phyloP scores from a whole-genome alignment of 1,140 invertebrate genomes.

The Zaprionus taronus region DNA sequence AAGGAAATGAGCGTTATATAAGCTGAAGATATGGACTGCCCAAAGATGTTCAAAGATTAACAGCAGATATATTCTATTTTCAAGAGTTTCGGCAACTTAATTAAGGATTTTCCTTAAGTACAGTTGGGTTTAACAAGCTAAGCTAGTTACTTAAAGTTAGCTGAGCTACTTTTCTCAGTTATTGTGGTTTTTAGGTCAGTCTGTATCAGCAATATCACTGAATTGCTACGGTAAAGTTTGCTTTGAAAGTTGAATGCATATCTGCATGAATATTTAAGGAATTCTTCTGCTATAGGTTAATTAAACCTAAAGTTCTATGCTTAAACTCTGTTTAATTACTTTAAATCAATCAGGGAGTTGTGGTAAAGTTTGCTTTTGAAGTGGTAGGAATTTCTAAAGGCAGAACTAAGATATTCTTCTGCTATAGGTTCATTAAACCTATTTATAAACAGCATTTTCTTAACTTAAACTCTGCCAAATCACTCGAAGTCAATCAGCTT shows the following conservation, averaged over 20 bases:
- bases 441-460: no score
- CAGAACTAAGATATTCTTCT: no score
- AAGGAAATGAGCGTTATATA: background rate
- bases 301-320: no score
- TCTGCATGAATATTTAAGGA: background rate
- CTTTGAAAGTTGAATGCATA: background rate
- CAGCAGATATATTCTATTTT: conserved; percentile 8
- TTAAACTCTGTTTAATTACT: no score
- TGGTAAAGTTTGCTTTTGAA: no score
- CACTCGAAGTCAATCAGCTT: no score
- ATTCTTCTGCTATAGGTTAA: no score
- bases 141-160: background rate
- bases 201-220: background rate
- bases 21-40: conserved; percentile 1
- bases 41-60: background rate
- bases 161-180: background rate
- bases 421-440: no score
- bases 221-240: background rate
- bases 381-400: no score
- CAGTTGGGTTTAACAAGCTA: background rate
- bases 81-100: conserved; percentile 4
- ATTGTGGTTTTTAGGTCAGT: background rate
- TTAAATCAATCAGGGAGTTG: no score
- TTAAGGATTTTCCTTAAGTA: background rate
- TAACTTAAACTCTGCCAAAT: no score